A percentile compares a stretch with the other conserved stretches of the same genome.
These are phyloP conservation scores for Capitella teleta DNA, from an alignment of 1,140 invertebrate species.

Conservation along the genomic window DNA sequence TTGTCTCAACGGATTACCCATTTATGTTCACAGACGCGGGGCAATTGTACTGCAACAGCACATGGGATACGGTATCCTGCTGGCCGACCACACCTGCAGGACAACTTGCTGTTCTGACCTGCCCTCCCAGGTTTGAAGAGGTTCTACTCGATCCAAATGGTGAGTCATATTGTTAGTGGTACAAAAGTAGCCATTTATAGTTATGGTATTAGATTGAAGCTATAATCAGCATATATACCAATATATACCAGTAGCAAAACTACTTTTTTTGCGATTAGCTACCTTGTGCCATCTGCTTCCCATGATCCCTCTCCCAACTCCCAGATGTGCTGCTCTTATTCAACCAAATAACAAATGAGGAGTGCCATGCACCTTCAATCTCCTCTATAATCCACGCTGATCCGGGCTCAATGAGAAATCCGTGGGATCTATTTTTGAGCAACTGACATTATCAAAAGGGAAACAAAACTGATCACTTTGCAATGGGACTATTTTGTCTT, in stretches of 20 bases:
- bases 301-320: not conserved
- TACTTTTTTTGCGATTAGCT: not conserved
- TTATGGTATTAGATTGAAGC: not conserved
- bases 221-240: not conserved
- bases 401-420: too few relatives aligned
- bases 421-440: too few relatives aligned
- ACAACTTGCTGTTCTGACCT: slow-evolving; percentile 52
- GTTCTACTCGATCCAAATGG: slow-evolving; percentile 33
- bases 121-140: slow-evolving; percentile 61
- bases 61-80: slow-evolving; percentile 61
- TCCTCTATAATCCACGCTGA: too few relatives aligned
- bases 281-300: not conserved
- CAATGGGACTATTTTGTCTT: too few relatives aligned
- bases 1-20: too few relatives aligned
- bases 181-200: not conserved
- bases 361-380: too few relatives aligned
- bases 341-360: too few relatives aligned
- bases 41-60: slow-evolving; percentile 29
- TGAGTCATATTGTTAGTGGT: not conserved
- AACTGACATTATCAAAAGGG: too few relatives aligned
- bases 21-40: slow-evolving; percentile 22
- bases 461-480: too few relatives aligned
- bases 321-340: not conserved
- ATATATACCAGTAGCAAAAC: not conserved
- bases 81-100: slow-evolving; percentile 61